Conservation (phyloP, 2,113 vertebrate genomes). For the Anseranas semipalmata region DNA sequence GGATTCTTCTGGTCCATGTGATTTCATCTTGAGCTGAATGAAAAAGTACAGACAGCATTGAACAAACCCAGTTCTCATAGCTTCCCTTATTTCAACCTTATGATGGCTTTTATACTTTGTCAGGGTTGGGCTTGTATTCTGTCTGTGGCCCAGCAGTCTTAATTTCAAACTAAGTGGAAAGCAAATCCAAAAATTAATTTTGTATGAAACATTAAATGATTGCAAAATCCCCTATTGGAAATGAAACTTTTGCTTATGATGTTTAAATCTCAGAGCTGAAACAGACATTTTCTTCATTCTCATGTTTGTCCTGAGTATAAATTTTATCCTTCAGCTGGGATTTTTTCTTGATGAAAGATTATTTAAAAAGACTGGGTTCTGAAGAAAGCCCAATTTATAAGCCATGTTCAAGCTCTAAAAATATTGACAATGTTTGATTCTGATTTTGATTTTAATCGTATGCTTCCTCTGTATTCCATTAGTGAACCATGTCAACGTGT, state of each 20-base stretch:
- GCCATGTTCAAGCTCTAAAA: constrained; percentile 13
- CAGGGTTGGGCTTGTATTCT: neutral
- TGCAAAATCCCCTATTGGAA: neutral
- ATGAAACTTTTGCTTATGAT: neutral
- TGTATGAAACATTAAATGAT: neutral
- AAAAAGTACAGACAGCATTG: neutral
- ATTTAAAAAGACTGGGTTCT: neutral
- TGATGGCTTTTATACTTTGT: neutral
- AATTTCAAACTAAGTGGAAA: neutral
- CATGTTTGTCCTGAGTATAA: neutral
- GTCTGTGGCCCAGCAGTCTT: neutral
- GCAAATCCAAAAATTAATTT: neutral
- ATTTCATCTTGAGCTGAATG: neutral
- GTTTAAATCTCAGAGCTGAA: neutral
- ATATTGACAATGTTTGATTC: neutral
- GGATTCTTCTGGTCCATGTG: neutral
- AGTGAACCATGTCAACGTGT: neutral
- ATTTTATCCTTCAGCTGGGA: neutral
- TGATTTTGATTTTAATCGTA: constrained; percentile 8
- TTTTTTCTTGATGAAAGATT: neutral
- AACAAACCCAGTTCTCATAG: neutral
- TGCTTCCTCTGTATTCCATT: constrained; percentile 1
- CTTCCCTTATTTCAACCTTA: neutral
- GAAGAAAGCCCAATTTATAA: neutral
- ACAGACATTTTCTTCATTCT: neutral